Evolutionary conservation across 2,797 vertebrate genomes (phyloP), one percentile per base, ranked within the genome.

Genomic region (Liparis tanakae): DNA sequence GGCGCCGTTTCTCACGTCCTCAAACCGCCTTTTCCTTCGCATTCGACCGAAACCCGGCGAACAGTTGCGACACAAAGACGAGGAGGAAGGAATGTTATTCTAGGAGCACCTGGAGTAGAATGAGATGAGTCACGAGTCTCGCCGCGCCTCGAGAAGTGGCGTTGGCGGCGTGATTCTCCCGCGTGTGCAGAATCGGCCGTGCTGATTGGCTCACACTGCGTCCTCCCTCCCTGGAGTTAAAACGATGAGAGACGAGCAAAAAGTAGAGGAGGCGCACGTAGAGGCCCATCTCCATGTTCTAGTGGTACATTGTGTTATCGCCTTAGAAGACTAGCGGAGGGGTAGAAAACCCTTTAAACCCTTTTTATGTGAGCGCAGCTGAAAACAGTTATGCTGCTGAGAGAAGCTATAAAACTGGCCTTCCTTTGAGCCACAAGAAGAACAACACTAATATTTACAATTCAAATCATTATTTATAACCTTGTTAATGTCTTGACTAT

Each of bases 41-140:
- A 20, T 64, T 74, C 30, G 36, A 50, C 46, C 55, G 39, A 74
- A 46, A 30, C 25, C 79, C 64, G 61, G 7, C 18, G 12, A 46
- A 50, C 30, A 0, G 7, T 18, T 62, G 60, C 20, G 5, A 44
- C 53, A 57, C 33, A 1, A 34, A 54, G 59, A 57, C 53, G 36
- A 36, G 54, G 55, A 14, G 22, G 30, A 64, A 46, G 22, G 30
- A 64, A 46, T 59, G 58, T 66, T 88, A 85, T 88, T 85, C 81
- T 77, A 46, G 10, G 62, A 72, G 33, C 6, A 25, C 67, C 57
- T 63, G 2, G 60, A 77, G 81, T 79, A 72, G 72, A 74, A 57
- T 33, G 55, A 13, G 10, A 74, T 36, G 37, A 17, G 50, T 76
- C 80, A 84, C 0, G 46, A 41, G 34, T 76, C 18, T 74, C 63